phyloP scores from a whole-genome alignment of 1,140 invertebrate genomes.

The Zaprionus camerounensis region DNA sequence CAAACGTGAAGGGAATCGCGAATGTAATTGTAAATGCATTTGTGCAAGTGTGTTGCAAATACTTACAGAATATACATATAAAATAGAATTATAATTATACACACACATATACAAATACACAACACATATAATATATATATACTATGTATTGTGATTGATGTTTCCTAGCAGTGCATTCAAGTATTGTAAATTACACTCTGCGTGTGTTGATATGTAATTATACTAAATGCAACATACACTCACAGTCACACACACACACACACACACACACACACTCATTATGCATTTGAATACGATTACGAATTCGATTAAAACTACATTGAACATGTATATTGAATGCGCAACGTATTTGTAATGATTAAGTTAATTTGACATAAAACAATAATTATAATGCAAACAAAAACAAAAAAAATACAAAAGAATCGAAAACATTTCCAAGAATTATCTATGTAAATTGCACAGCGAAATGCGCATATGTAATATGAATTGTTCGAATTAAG shows the following conservation, averaged over 20 bases:
- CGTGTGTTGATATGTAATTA: conserved; percentile 21
- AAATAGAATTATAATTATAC: conserved; percentile 12
- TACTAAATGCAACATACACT: conserved; percentile 8
- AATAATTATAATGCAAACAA: conserved; percentile 71
- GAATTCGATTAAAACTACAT: conserved; percentile 28
- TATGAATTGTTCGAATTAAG: conserved; percentile 39
- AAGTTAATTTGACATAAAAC: conserved; percentile 80
- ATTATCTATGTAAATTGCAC: conserved; percentile 47
- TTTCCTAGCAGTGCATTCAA: conserved; percentile 61
- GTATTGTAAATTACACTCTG: conserved; percentile 48
- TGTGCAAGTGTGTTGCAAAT: conserved; percentile 32
- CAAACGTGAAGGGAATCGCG: conserved; percentile 47
- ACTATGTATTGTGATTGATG: conserved; percentile 73
- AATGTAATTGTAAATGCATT: conserved; percentile 8
- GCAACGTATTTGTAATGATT: conserved; percentile 66
- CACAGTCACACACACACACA: background rate
- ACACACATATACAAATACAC: conserved; percentile 22
- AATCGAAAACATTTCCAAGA: conserved; percentile 22
- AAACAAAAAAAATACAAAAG: conserved; percentile 36
- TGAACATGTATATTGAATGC: conserved; percentile 47
- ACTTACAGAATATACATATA: conserved; percentile 21
- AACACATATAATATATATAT: conserved; percentile 34
- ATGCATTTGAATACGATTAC: conserved; percentile 11
- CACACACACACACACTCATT: conserved; percentile 11
- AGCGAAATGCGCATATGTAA: conserved; percentile 29